Percentiles rank a stretch among this genome's conserved stretches.
Evolutionary conservation across 2,888 invertebrate genomes (phyloP).

Genomic region (Nephrotoma flavescens): DNA sequence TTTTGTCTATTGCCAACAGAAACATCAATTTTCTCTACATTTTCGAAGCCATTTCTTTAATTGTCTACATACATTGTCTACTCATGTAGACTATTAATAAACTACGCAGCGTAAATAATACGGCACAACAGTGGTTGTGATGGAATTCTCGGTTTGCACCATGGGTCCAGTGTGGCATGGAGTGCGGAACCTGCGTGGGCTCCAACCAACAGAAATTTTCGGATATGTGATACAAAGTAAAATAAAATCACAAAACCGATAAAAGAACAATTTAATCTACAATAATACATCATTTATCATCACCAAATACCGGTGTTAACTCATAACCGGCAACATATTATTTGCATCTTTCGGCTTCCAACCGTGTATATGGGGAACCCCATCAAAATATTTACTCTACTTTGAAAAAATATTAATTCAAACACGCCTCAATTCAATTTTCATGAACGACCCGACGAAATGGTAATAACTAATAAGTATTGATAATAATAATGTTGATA

Average conservation of each 20-base stretch:
- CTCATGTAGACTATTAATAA: no score
- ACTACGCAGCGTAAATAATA: no score
- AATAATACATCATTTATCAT: neutral
- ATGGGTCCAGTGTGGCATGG: no score
- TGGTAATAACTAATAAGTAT: neutral
- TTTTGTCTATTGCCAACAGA: no score
- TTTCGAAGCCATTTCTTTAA: no score
- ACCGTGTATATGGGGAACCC: neutral
- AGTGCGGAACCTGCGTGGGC: no score
- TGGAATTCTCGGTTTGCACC: no score
- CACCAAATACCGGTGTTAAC: neutral
- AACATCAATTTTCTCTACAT: no score
- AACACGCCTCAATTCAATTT: neutral
- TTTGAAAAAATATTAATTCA: neutral
- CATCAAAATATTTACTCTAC: neutral
- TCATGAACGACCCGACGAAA: neutral
- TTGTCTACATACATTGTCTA: no score
- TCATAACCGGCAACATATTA: neutral
- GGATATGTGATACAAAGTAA: no score
- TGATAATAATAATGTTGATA: neutral
- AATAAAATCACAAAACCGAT: neutral
- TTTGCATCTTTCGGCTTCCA: neutral
- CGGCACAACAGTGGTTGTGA: no score
- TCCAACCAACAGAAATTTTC: no score
- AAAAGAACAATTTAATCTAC: neutral